These are phyloP conservation scores for Oikopleura albicans DNA, from an alignment of 23 tunicate genomes.

Conservation along the genomic window DNA sequence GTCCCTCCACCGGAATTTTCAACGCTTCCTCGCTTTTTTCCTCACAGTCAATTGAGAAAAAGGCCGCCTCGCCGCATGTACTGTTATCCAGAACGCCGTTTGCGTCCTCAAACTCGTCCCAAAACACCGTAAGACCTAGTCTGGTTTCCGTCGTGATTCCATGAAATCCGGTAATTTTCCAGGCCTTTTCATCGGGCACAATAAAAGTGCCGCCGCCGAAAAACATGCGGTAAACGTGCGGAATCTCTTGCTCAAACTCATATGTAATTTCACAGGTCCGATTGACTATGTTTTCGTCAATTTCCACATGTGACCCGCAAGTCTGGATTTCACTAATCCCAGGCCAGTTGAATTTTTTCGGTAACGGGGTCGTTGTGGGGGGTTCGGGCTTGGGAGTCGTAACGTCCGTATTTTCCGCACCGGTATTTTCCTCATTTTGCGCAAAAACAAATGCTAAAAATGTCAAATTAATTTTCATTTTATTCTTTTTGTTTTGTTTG, in stretches of 20 bases:
- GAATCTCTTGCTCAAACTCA: not conserved
- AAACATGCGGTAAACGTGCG: not conserved
- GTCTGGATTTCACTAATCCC: not conserved
- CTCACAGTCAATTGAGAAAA: not conserved
- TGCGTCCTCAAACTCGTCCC: not conserved
- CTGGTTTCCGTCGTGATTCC: not conserved
- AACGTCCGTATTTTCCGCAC: too few relatives aligned
- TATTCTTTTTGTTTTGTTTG: too few relatives aligned
- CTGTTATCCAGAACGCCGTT: not conserved
- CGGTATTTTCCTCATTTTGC: too few relatives aligned
- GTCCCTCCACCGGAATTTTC: not conserved
- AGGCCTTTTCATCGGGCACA: not conserved
- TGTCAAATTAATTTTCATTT: too few relatives aligned
- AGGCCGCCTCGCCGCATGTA: not conserved
- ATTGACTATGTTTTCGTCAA: not conserved
- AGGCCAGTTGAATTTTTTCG: not conserved
- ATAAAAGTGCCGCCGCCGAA: not conserved
- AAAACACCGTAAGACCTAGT: not conserved
- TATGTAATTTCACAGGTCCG: not conserved
- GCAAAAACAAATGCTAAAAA: too few relatives aligned
- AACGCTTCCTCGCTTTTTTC: not conserved
- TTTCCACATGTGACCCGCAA: not conserved
- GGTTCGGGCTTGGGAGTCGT: too few relatives aligned
- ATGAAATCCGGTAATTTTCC: not conserved
- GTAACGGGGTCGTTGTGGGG: not conserved